Evolutionary conservation across 2,888 invertebrate genomes (phyloP).

Genomic region (Belgica antarctica): DNA sequence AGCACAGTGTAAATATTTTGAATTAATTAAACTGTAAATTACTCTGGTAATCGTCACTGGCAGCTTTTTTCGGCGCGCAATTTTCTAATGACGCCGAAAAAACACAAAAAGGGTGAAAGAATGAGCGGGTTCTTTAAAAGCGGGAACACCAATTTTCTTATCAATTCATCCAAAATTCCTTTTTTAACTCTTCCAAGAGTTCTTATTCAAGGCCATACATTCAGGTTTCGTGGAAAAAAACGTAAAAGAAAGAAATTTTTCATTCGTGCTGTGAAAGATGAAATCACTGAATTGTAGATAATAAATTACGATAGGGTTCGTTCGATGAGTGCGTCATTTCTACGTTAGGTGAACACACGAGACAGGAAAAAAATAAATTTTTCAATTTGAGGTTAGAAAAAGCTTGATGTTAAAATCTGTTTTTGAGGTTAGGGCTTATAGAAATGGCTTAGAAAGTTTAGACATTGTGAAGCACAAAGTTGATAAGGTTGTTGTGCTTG

Average conservation of each 20-base stretch:
- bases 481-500: too few relatives aligned
- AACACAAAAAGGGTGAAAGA: neutral
- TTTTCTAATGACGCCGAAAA: too few relatives aligned
- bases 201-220: neutral
- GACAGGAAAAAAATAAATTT: too few relatives aligned
- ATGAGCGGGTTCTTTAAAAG: too few relatives aligned
- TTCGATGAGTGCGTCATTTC: too few relatives aligned
- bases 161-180: neutral
- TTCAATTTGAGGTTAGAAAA: too few relatives aligned
- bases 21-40: slow-evolving; percentile 26
- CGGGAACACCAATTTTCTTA: neutral
- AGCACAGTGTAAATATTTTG: slow-evolving; percentile 16
- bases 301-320: slow-evolving; percentile 11
- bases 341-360: too few relatives aligned
- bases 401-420: too few relatives aligned
- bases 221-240: neutral
- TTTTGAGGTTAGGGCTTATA: too few relatives aligned
- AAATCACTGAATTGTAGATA: slow-evolving; percentile 3
- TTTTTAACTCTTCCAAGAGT: neutral
- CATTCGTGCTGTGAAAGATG: slow-evolving; percentile 11
- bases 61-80: neutral
- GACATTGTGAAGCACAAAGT: too few relatives aligned
- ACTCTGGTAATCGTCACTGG: neutral
- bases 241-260: neutral
- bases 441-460: too few relatives aligned